Base-by-base conservation (phyloP, 2,888 invertebrate genomes). In the Gandaritis pyraliata region DNA sequence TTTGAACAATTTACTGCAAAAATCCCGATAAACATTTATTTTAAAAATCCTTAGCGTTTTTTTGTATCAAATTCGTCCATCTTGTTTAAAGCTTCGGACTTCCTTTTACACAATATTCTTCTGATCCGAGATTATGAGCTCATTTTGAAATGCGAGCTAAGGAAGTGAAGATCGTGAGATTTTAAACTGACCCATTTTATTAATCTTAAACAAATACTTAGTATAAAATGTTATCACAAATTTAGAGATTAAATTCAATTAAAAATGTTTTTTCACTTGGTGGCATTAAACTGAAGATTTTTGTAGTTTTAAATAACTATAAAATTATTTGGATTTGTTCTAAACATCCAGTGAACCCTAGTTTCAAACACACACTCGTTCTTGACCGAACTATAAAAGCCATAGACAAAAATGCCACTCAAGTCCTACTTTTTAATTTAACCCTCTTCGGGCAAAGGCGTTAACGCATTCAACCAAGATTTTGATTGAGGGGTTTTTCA, bases 371-470 rank as follows among this genome's bases (percentile, higher is more conserved):
- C 11, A 12, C 38, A 54, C 54, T 55, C 53, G 41, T 30, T 18
- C 58, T 56, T 59, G 57, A 59, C 67, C 54, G 51, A 56, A 65
- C 62, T 56, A 66, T 65, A 61, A 65, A 51, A 69, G 53, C 64
- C 66, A 69, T 56, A 68, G 68, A 65, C 63, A 45, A 57, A 61
- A 58, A 60, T 62, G 57, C 60, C 55, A 50, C 62, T 64, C 52
- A 57, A 58, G 62, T 50, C 41, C 51, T 50, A 39, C 62, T 70
- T 47, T 29, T 13, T 74, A 41, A 41, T 73, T 69, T 64, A 66
- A 65, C 51, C 52, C 69, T 68, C 59, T 64, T 56, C 61, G 16
- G 67, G 62, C 64, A 47, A 65, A 60, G 66, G 62, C 53, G 53
- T 53, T 49, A 57, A 54, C 50, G 61, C 68, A 66, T 69, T 56